Base-by-base conservation (phyloP, 2,797 vertebrate species). In the Chromis chromis region DNA sequence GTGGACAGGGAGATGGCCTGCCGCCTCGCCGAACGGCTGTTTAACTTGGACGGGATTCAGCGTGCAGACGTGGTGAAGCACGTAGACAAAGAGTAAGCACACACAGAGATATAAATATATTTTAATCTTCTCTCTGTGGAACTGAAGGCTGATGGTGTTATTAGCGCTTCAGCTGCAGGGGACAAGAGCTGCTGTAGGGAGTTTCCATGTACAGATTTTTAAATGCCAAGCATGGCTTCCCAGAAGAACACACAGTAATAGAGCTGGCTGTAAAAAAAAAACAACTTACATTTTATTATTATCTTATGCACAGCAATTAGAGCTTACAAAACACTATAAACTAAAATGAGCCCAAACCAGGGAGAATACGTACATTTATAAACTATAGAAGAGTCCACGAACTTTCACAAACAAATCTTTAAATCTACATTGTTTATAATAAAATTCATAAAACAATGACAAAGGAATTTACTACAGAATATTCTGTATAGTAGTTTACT, bases 61-160 rank as follows among this genome's bases (percentile, higher is more conserved):
- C 95, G 91, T 21, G 95, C 94, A 0, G 96, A 97, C 36, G 96
- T 98, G 86, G 97, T 97, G 39, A 93, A 92, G 44, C 94, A 97
- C 88, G 79, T 98, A n/a, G 95, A 94, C 86, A 98, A 98, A 93
- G 97, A 98, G 97, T 98, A 94, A 96, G 94, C 14, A 33, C 6
- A 7, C 44, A 11, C 60, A 53, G 10, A 22, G 21, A 49, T 49
- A 4, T 49, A 49, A 1, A 49, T 48, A 3, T 2, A 16, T 39
- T 21, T 4, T 55, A 36, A 53, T 68, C n/a, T 63, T 17, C 42
- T 17, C 8, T 48, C 8, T 48, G 19, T 8, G 3, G 8, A 11
- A 9, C n/a, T 48, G 46, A 21, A 22, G n/a, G 44, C 17, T 46
- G 17, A 25, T 60, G 16, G 16, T 50, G 42, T 57, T 68, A 11